Percentiles rank a stretch among this genome's conserved stretches.
These are phyloP conservation scores for Prorops nasuta DNA, from an alignment of 1,140 invertebrate genomes.

Conservation along the genomic window DNA sequence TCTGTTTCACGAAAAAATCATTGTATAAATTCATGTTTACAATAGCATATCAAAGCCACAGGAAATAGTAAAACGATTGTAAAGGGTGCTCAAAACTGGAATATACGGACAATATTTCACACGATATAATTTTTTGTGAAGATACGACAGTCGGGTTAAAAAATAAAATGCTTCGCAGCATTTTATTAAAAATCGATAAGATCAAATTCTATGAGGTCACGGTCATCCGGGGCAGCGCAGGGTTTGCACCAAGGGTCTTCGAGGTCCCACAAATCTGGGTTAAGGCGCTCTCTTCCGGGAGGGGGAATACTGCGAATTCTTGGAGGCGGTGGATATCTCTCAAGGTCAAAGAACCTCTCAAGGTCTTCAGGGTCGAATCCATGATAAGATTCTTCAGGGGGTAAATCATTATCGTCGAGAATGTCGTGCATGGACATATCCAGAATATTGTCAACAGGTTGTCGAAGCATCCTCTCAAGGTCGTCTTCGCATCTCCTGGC, in stretches of 20 bases:
- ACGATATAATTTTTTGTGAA: too few species aligned
- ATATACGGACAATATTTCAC: too few species aligned
- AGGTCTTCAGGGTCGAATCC: conserved; percentile 23
- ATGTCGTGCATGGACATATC: background rate
- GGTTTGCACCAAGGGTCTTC: conserved; percentile 25
- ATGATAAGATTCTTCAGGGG: background rate
- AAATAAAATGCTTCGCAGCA: too few species aligned
- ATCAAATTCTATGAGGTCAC: conserved; percentile 26
- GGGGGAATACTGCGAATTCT: conserved; percentile 6
- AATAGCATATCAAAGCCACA: too few species aligned
- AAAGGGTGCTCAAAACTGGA: too few species aligned
- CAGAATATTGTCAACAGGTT: background rate
- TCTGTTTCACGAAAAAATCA: too few species aligned
- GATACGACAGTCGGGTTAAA: too few species aligned
- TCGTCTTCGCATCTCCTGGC: background rate
- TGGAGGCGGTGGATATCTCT: conserved; percentile 16
- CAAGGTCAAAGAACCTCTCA: conserved; percentile 31
- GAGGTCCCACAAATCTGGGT: conserved; percentile 26
- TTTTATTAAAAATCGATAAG: background rate
- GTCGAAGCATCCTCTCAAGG: background rate
- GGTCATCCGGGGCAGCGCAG: background rate
- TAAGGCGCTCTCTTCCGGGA: conserved; percentile 13
- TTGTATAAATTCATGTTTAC: too few species aligned
- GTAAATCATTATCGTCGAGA: background rate
- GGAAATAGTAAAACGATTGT: too few species aligned